Percentiles rank a stretch among this genome's conserved stretches.
phyloP scores from a whole-genome alignment of 2,888 invertebrate genomes.

The Tenthredo amoena region DNA sequence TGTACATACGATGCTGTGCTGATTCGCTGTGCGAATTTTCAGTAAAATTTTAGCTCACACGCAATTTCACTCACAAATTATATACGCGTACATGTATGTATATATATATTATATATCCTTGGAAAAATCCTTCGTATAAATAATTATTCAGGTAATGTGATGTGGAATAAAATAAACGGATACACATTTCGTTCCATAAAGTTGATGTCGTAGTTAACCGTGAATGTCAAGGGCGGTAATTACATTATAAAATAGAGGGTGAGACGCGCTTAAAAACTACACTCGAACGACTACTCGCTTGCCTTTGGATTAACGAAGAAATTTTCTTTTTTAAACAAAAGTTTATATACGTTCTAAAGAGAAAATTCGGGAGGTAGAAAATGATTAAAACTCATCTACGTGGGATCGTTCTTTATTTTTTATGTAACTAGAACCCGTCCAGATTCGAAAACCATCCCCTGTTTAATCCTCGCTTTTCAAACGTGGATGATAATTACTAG shows the following conservation, averaged over 20 bases:
- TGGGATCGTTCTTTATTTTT: no score
- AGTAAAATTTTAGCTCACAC: neutral
- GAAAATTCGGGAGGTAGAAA: neutral
- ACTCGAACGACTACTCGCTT: neutral
- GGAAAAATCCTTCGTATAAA: constrained; percentile 1
- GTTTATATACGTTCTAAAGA: neutral
- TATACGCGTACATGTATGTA: neutral
- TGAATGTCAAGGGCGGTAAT: constrained; percentile 27
- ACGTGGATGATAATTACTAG: no score
- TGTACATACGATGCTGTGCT: no score
- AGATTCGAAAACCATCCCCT: no score
- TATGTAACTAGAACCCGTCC: no score
- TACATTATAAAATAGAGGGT: constrained; percentile 21
- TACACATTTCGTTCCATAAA: neutral
- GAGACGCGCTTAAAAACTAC: neutral
- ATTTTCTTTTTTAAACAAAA: neutral
- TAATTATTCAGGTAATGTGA: constrained; percentile 1
- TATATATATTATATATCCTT: neutral
- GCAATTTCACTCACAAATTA: neutral
- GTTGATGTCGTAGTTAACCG: neutral
- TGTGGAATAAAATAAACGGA: constrained; percentile 4
- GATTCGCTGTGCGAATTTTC: neutral
- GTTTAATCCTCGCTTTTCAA: neutral
- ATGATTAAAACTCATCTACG: neutral
- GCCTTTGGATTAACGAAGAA: neutral